Conservation (phyloP, 2,888 invertebrate species). For the Tholera decimalis region DNA sequence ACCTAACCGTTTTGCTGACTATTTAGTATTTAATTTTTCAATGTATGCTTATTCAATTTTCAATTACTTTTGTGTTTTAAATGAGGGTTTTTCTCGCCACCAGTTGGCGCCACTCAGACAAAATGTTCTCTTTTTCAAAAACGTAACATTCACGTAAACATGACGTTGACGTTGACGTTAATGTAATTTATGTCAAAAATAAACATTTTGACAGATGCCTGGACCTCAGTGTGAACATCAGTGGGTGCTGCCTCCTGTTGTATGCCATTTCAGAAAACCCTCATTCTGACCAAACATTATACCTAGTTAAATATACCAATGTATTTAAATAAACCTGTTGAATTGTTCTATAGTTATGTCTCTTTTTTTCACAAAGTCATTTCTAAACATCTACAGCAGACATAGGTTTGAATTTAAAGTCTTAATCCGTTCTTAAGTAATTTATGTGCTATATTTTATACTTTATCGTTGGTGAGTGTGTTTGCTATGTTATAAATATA, state of each 20-base stretch:
- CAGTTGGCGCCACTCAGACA: too few relatives aligned
- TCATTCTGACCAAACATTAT: conserved; percentile 24
- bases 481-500: conserved; percentile 6
- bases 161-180: too few relatives aligned
- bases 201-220: too few relatives aligned
- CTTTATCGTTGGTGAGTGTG: conserved; percentile 23
- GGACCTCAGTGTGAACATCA: too few relatives aligned
- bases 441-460: conserved; percentile 7
- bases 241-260: too few relatives aligned
- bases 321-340: conserved; percentile 1
- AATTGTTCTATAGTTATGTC: not conserved
- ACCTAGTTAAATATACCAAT: not conserved
- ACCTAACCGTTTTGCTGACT: not conserved
- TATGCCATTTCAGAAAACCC: too few relatives aligned
- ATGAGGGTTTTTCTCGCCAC: too few relatives aligned
- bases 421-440: not conserved
- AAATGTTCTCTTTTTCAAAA: too few relatives aligned
- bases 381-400: not conserved
- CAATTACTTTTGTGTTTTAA: conserved; percentile 11
- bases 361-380: too few relatives aligned
- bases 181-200: too few relatives aligned
- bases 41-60: not conserved
- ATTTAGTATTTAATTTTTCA: not conserved
- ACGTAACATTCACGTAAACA: too few relatives aligned
- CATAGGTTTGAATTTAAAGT: not conserved